These are phyloP conservation scores for Gobius niger DNA, from an alignment of 2,113 vertebrate species.

Conservation along the genomic window DNA sequence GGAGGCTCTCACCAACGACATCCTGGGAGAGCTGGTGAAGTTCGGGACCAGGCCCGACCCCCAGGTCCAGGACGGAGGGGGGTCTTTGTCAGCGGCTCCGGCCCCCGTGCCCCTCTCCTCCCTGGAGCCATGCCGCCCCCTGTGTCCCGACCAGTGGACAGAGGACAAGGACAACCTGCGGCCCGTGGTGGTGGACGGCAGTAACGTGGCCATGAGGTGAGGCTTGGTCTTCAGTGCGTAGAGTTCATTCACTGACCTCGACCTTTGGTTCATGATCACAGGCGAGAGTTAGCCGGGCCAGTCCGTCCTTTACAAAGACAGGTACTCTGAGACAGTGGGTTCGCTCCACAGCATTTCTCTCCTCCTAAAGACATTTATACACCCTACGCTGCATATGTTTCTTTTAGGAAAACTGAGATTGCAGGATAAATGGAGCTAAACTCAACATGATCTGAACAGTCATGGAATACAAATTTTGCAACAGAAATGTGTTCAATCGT, in stretches of 20 bases:
- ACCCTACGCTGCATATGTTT: no score
- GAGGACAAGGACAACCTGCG: conserved; percentile 92
- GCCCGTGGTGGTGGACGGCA: conserved; percentile 93
- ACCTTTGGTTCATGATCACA: no score
- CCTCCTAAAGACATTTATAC: no score
- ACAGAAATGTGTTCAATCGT: no score
- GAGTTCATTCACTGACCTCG: neutral
- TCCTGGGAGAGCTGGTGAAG: conserved; percentile 96
- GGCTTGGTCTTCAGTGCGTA: neutral
- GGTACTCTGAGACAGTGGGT: no score
- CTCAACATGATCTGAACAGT: no score
- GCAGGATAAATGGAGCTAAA: no score
- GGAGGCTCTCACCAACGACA: conserved; percentile 93
- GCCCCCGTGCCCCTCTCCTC: conserved; percentile 50
- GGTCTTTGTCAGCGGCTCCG: conserved; percentile 52
- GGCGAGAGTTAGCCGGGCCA: no score
- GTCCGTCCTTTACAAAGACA: no score
- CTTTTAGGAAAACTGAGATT: no score
- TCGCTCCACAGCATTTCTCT: no score
- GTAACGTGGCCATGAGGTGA: conserved; percentile 98
- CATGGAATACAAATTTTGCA: no score
- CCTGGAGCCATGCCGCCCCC: conserved; percentile 81
- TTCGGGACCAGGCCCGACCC: conserved; percentile 89
- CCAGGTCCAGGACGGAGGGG: conserved; percentile 72
- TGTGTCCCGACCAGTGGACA: conserved; percentile 78